These are phyloP conservation scores for Heteromurus nitidus DNA, from an alignment of 2,888 invertebrate genomes.

Conservation along the genomic window DNA sequence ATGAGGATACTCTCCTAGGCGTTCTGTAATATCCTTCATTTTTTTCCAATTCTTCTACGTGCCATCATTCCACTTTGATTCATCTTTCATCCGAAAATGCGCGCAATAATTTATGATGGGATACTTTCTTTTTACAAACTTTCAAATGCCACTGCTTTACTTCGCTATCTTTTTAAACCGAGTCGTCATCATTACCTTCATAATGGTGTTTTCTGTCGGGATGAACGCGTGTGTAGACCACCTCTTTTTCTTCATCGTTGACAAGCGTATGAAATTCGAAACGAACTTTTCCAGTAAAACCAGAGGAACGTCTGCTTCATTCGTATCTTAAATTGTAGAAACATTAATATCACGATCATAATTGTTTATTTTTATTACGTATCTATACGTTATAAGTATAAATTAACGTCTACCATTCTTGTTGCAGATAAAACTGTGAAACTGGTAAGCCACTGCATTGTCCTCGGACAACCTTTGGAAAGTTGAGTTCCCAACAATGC, in stretches of 20 bases:
- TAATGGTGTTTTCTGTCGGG: neutral
- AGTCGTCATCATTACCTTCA: neutral
- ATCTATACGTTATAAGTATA: no score
- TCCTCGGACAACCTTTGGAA: no score
- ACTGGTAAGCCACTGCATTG: no score
- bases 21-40: no score
- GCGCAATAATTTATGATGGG: neutral
- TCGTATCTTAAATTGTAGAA: no score
- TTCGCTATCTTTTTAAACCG: neutral
- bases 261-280: slow-evolving; percentile 15
- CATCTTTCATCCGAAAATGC: neutral
- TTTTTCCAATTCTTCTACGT: neutral
- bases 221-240: neutral
- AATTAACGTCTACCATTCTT: no score
- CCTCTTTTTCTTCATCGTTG: neutral
- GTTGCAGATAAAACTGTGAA: no score
- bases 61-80: slow-evolving; percentile 3
- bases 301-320: no score
- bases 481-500: no score
- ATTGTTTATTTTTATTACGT: no score
- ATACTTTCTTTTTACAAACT: slow-evolving; percentile 1
- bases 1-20: neutral
- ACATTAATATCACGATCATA: no score
- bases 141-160: slow-evolving; percentile 7
- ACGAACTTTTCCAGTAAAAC: no score